A percentile compares a stretch with the other conserved stretches of the same genome.
Evolutionary conservation across 2,888 invertebrate species (phyloP).

Genomic region (Microplitis manilae): DNA sequence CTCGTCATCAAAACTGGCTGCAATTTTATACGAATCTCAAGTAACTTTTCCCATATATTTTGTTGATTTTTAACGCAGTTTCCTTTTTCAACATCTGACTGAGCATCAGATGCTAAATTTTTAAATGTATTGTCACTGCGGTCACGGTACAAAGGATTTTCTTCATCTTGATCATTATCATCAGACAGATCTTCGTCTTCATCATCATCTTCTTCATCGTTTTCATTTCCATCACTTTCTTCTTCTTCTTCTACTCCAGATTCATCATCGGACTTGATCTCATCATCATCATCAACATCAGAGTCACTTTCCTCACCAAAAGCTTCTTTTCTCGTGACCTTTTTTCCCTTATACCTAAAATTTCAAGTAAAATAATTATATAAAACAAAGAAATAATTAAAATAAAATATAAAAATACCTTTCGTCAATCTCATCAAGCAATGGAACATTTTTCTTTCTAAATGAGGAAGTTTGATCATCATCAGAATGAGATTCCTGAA

Average conservation of each 20-base stretch:
- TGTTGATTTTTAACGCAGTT: slow-evolving; percentile 81
- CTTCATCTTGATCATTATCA: slow-evolving; percentile 60
- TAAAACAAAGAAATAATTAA: neutral
- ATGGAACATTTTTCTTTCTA: slow-evolving; percentile 78
- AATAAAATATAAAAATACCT: slow-evolving; percentile 66
- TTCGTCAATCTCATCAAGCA: slow-evolving; percentile 80
- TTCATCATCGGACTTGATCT: slow-evolving; percentile 37
- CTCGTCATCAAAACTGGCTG: slow-evolving; percentile 85
- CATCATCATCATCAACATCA: slow-evolving; percentile 38
- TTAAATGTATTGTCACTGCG: slow-evolving; percentile 71
- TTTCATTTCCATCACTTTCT: slow-evolving; percentile 41
- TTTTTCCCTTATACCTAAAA: slow-evolving; percentile 80
- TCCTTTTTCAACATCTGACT: slow-evolving; percentile 79
- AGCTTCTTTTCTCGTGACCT: slow-evolving; percentile 76
- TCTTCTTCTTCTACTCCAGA: slow-evolving; percentile 48
- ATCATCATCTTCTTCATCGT: slow-evolving; percentile 46
- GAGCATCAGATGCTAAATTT: slow-evolving; percentile 75
- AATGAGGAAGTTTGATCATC: slow-evolving; percentile 77
- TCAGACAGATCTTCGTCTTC: slow-evolving; percentile 58
- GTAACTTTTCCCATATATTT: slow-evolving; percentile 85
- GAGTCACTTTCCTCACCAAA: slow-evolving; percentile 53
- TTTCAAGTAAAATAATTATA: slow-evolving; percentile 29
- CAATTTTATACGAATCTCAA: slow-evolving; percentile 90
- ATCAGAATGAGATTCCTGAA: slow-evolving; percentile 72
- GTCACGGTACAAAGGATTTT: slow-evolving; percentile 71